Base-by-base conservation (phyloP, 2,888 invertebrate species). In the Dicycla oo region DNA sequence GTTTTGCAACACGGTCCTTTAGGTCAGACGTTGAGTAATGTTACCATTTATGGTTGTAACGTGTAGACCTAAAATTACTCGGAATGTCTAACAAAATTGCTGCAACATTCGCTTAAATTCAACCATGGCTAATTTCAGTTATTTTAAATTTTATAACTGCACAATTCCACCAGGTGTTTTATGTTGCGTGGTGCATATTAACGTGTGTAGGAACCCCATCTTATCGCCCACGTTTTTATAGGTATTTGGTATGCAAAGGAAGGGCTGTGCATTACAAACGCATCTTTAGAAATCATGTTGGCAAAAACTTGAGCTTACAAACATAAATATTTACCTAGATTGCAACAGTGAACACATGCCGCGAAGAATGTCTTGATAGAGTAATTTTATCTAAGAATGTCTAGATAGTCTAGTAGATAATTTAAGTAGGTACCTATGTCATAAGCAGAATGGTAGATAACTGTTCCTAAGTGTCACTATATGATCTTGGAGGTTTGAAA, bases 1-100 rank as follows among this genome's bases (percentile, higher is more conserved):
- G 84, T 89, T 86, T 88, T 81, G 90, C 87, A 90, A 89, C 63
- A 45, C 77, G 61, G 78, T 77, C 81, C 89, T 89, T 88, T 87
- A 87, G 84, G 87, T 87, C 81, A 87, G 82, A 69, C 69, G 68
- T 87, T 84, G 81, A 78, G 86, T 79, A 87, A 88, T 70, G 71
- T 69, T 75, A 81, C 88, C 83, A 78, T 81, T 86, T 86, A 87
- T 78, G 84, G 80, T 74, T 65, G 74, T 82, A 87, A 86, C 80
- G 84, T 86, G 84, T 84, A 81, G 76, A 87, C 84, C 71, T 78
- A 86, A 87, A 85, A 85, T 85, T 80, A 80, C 83, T 88, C 80
- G 84, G 86, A 86, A 86, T 85, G 68, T 73, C 75, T 70, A 45
- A 67, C 80, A 73, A 78, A 81, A 82, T 83, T 83, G 72, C 69